Conservation (phyloP, 2,888 invertebrate genomes). For the Theretra japonica region DNA sequence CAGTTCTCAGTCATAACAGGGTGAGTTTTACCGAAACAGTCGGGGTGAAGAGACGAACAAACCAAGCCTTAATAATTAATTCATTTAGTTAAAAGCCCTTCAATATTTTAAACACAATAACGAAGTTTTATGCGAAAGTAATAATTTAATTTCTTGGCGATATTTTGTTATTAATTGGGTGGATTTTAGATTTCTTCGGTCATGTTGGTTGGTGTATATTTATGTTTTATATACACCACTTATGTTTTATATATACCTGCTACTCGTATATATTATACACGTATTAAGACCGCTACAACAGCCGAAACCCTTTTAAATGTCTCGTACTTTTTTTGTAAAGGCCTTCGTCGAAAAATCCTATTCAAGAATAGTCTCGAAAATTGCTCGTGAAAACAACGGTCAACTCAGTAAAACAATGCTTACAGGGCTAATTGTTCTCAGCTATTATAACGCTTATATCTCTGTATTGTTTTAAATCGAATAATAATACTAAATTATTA, state of each 20-base stretch:
- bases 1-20: background rate
- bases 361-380: background rate
- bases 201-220: background rate
- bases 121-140: background rate
- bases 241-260: background rate
- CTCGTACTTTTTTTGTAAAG: background rate
- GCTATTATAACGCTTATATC: background rate
- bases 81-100: constrained; percentile 1
- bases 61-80: constrained; percentile 6
- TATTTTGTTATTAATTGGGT: no score
- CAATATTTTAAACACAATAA: background rate
- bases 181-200: no score
- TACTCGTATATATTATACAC: background rate
- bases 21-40: background rate
- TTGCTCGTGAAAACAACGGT: background rate
- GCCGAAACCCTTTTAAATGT: background rate
- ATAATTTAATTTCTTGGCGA: background rate
- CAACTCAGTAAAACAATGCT: background rate
- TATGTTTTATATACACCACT: background rate
- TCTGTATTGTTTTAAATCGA: no score
- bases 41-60: constrained; percentile 1
- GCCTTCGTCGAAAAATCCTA: background rate
- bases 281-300: background rate
- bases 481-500: background rate
- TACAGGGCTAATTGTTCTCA: background rate